These are phyloP conservation scores for Bos javanicus DNA, from an alignment of 2,113 vertebrate genomes.

Conservation along the genomic window DNA sequence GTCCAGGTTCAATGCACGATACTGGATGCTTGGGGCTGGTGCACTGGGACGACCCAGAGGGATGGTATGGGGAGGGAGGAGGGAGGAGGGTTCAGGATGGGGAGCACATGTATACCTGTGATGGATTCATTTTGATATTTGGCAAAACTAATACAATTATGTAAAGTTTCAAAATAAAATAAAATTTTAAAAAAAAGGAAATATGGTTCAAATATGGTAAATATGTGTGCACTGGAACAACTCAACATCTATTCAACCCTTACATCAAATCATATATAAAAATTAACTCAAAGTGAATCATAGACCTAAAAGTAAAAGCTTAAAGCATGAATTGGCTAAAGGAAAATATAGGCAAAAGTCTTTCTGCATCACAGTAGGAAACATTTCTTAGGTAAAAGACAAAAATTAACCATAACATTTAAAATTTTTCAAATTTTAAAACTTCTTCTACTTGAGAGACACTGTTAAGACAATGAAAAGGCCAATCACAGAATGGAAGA, in stretches of 20 bases:
- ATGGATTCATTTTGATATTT: too few relatives aligned
- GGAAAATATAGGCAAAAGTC: background rate
- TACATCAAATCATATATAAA: background rate
- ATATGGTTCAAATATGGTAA: background rate
- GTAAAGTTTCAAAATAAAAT: too few relatives aligned
- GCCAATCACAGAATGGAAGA: background rate
- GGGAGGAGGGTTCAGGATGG: too few relatives aligned
- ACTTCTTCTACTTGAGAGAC: background rate
- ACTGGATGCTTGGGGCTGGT: too few relatives aligned
- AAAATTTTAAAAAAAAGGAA: background rate
- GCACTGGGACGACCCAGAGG: too few relatives aligned
- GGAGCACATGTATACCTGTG: too few relatives aligned
- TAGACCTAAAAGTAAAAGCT: background rate
- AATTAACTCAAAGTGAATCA: background rate
- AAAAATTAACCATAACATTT: background rate
- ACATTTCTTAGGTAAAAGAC: background rate
- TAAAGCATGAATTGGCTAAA: background rate
- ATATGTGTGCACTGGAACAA: background rate
- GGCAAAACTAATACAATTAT: too few relatives aligned
- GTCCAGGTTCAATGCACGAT: too few relatives aligned
- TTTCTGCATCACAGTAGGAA: background rate
- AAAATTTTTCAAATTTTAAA: background rate
- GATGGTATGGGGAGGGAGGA: too few relatives aligned
- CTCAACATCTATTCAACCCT: background rate
- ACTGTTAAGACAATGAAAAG: background rate